These are phyloP conservation scores for Cryptoprocta ferox DNA, from an alignment of 2,797 vertebrate genomes.

Conservation along the genomic window DNA sequence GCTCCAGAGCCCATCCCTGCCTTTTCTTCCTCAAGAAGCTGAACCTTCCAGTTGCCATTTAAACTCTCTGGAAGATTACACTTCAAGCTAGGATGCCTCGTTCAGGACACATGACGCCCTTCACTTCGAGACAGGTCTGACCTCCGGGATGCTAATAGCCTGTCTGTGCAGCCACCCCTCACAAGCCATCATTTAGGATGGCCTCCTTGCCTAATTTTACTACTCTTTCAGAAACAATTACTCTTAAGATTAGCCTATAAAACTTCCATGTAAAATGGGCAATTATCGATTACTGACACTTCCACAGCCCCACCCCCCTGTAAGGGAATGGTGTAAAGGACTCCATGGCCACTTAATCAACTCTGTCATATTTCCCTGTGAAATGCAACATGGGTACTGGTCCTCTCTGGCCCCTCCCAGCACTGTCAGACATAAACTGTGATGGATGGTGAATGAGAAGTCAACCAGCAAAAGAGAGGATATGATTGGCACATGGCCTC, in stretches of 20 bases:
- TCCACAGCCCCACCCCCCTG: constrained; percentile 51
- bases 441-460: background rate
- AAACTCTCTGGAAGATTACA: background rate
- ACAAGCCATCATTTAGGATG: constrained; percentile 6
- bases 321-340: background rate
- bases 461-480: background rate
- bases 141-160: constrained; percentile 40
- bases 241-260: constrained; percentile 77
- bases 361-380: background rate
- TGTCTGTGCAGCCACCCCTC: constrained; percentile 12
- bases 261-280: constrained; percentile 68
- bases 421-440: background rate
- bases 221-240: constrained; percentile 76
- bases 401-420: background rate
- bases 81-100: background rate
- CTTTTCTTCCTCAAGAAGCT: background rate
- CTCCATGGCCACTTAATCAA: constrained; percentile 29
- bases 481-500: background rate
- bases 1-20: background rate
- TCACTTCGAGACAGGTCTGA: background rate
- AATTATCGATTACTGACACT: constrained; percentile 74
- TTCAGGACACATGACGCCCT: background rate
- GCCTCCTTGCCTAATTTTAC: constrained; percentile 68
- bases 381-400: background rate
- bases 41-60: background rate